These are phyloP conservation scores for Holcopasites calliopsidis DNA, from an alignment of 1,140 invertebrate species.

Conservation along the genomic window DNA sequence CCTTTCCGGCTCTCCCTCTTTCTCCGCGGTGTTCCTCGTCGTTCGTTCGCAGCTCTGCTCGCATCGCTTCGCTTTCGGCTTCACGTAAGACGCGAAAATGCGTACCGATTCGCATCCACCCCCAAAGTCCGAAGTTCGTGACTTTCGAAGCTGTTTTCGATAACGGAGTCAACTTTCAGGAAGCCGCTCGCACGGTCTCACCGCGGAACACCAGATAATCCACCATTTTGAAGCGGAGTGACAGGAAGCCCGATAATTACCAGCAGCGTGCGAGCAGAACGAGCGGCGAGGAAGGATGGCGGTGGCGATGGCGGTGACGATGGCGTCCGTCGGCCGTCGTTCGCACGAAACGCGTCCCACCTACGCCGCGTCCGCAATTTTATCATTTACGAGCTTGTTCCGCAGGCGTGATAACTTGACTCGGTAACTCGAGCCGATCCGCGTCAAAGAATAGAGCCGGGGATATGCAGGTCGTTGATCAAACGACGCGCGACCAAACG, in stretches of 20 bases:
- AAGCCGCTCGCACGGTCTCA: constrained; percentile 5
- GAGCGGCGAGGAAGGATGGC: constrained; percentile 31
- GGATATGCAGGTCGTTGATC: constrained; percentile 22
- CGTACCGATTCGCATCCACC: not conserved
- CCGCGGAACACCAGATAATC: constrained; percentile 41
- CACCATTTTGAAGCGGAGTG: constrained; percentile 60
- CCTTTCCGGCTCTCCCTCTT: not conserved
- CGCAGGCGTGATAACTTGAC: not conserved
- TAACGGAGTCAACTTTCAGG: not conserved
- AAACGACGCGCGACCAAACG: constrained; percentile 27
- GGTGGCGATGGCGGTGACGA: constrained; percentile 39
- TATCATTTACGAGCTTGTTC: not conserved
- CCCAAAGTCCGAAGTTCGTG: too few species aligned
- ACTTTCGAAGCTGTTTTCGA: not conserved
- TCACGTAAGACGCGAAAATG: not conserved
- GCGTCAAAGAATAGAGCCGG: not conserved
- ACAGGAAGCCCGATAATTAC: constrained; percentile 76
- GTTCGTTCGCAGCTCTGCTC: not conserved
- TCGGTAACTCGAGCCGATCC: too few species aligned
- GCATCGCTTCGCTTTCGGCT: not conserved
- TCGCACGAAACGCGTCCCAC: constrained; percentile 1
- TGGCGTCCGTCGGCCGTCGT: constrained; percentile 51
- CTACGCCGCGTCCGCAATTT: constrained; percentile 6
- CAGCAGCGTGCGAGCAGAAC: constrained; percentile 18
- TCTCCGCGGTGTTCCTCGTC: not conserved